These are phyloP conservation scores for Enoplosus armatus DNA, from an alignment of 2,797 vertebrate genomes.

Conservation along the genomic window DNA sequence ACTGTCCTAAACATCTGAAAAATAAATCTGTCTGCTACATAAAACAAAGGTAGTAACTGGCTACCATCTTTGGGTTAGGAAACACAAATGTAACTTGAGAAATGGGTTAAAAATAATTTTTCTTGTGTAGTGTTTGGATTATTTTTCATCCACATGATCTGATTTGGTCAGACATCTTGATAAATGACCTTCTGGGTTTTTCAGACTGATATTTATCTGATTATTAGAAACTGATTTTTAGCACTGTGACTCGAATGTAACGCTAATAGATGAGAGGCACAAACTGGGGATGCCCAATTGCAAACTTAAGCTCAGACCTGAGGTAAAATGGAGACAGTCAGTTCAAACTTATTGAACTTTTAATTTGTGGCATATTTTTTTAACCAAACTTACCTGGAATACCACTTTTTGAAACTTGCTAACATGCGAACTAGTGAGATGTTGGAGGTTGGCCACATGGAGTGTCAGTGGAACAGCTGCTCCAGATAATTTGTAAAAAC, in stretches of 20 bases:
- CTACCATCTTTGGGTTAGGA: background rate
- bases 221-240: background rate
- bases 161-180: background rate
- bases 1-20: background rate
- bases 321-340: background rate
- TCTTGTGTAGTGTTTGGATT: background rate
- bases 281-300: too few relatives aligned
- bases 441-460: slow-evolving; percentile 1
- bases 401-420: background rate
- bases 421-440: background rate
- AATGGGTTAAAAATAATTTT: background rate
- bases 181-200: background rate
- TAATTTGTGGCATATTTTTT: background rate
- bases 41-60: background rate
- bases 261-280: background rate
- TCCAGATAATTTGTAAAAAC: background rate
- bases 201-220: background rate
- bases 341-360: background rate
- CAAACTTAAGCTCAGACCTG: background rate
- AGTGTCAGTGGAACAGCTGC: background rate
- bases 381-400: background rate
- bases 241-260: background rate
- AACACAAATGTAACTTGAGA: background rate
- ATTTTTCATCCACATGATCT: background rate
- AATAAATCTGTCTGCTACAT: background rate